Evolutionary conservation across 2,888 invertebrate genomes (phyloP).

Genomic region (Phytoseiulus persimilis): DNA sequence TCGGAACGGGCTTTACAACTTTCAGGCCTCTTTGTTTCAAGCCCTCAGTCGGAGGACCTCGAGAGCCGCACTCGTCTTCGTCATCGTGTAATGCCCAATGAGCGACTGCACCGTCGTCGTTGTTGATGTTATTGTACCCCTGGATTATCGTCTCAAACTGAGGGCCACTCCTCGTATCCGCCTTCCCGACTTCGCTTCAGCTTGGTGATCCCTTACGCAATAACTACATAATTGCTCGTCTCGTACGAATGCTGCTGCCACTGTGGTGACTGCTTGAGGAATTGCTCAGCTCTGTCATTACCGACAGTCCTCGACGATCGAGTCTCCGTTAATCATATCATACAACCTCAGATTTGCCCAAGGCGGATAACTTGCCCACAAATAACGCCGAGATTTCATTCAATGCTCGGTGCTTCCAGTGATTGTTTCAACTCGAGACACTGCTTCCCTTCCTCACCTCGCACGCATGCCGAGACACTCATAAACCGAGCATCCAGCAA

Average conservation of each 20-base stretch:
- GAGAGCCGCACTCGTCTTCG: neutral
- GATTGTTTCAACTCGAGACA: no score
- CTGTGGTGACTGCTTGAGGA: constrained; percentile 5
- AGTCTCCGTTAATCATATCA: neutral
- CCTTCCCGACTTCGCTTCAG: neutral
- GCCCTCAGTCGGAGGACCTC: neutral
- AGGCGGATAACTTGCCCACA: neutral
- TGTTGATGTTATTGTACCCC: neutral
- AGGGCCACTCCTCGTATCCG: neutral
- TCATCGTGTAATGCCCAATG: neutral
- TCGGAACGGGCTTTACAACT: neutral
- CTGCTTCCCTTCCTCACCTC: no score
- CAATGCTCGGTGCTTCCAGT: neutral
- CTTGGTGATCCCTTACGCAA: constrained; percentile 5
- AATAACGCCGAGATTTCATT: neutral
- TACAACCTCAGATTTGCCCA: neutral
- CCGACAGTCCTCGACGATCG: neutral
- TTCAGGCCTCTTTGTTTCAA: neutral
- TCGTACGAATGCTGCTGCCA: neutral
- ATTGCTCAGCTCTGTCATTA: constrained; percentile 5
- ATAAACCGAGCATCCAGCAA: no score
- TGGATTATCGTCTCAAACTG: neutral
- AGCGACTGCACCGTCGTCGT: neutral
- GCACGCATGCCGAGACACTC: no score
- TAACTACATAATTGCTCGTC: constrained; percentile 5